These are phyloP conservation scores for Arrhamphus sclerolepis DNA, from an alignment of 2,797 vertebrate genomes.

Conservation along the genomic window DNA sequence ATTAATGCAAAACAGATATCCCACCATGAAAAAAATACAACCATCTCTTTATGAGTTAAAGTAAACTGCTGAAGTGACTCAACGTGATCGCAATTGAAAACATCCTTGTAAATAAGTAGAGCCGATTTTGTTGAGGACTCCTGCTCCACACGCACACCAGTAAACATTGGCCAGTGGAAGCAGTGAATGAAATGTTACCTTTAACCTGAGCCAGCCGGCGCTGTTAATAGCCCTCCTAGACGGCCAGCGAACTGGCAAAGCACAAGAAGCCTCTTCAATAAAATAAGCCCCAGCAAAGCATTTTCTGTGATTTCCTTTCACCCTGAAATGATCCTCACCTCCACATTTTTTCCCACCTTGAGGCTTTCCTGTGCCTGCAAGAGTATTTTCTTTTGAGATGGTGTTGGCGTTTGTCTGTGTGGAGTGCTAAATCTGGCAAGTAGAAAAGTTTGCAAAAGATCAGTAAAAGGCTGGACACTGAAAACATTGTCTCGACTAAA, in stretches of 20 bases:
- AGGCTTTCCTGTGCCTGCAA: constrained; percentile 63
- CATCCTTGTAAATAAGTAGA: constrained; percentile 8
- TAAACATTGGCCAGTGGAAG: constrained; percentile 29
- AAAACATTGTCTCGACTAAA: constrained; percentile 27
- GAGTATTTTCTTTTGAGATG: constrained; percentile 64
- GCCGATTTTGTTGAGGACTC: constrained; percentile 15
- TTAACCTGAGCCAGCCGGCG: constrained; percentile 51
- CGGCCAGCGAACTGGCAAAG: constrained; percentile 38
- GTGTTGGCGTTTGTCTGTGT: constrained; percentile 43
- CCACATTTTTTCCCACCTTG: constrained; percentile 70
- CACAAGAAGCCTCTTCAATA: constrained; percentile 66
- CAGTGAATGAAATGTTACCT: constrained; percentile 50
- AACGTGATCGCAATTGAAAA: constrained; percentile 16
- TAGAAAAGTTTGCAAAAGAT: constrained; percentile 38
- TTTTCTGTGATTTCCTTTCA: constrained; percentile 76
- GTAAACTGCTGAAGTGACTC: constrained; percentile 21
- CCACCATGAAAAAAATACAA: constrained; percentile 16
- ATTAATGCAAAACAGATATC: constrained; percentile 46
- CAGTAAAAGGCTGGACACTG: constrained; percentile 35
- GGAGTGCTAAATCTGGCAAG: constrained; percentile 49
- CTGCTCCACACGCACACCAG: constrained; percentile 4
- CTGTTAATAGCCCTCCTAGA: constrained; percentile 66
- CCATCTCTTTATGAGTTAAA: constrained; percentile 15
- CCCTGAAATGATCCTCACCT: constrained; percentile 72
- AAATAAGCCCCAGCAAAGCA: constrained; percentile 46